phyloP scores from a whole-genome alignment of 2,797 vertebrate species.

The Rhinophrynus dorsalis region DNA sequence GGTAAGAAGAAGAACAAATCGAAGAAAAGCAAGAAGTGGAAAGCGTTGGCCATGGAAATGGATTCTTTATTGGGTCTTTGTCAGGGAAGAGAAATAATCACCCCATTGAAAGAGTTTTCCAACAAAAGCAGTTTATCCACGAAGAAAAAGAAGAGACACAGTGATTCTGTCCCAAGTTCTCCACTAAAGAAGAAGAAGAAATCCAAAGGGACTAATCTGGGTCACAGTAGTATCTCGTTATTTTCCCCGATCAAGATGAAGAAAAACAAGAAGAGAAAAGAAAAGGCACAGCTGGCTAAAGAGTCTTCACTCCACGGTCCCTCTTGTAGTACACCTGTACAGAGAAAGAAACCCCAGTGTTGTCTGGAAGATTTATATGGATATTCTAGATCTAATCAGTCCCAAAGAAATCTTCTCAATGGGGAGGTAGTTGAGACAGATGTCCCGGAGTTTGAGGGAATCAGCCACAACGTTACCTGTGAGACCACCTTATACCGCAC shows the following conservation, averaged over 20 bases:
- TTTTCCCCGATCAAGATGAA: background rate
- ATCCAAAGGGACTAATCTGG: background rate
- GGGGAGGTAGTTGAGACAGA: background rate
- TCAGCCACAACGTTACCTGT: background rate
- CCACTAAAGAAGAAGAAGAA: background rate
- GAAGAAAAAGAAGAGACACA: slow-evolving; percentile 35
- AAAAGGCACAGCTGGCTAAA: background rate
- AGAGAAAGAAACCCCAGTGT: background rate
- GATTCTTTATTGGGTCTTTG: slow-evolving; percentile 10
- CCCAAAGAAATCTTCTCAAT: background rate
- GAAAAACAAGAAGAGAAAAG: background rate
- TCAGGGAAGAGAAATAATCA: slow-evolving; percentile 17
- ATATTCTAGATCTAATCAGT: background rate
- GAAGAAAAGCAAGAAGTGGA: background rate
- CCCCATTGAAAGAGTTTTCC: background rate
- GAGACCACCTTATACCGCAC: no score
- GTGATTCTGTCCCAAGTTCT: background rate
- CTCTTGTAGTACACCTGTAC: background rate
- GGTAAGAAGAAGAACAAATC: slow-evolving; percentile 34
- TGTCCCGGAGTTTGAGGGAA: background rate
- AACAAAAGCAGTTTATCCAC: slow-evolving; percentile 4
- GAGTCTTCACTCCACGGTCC: background rate
- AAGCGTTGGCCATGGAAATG: background rate
- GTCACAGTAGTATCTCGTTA: background rate
- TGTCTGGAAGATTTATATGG: background rate